A percentile compares a stretch with the other conserved stretches of the same genome.
Evolutionary conservation across 2,797 vertebrate species (phyloP).

Genomic region (Helostoma temminkii): DNA sequence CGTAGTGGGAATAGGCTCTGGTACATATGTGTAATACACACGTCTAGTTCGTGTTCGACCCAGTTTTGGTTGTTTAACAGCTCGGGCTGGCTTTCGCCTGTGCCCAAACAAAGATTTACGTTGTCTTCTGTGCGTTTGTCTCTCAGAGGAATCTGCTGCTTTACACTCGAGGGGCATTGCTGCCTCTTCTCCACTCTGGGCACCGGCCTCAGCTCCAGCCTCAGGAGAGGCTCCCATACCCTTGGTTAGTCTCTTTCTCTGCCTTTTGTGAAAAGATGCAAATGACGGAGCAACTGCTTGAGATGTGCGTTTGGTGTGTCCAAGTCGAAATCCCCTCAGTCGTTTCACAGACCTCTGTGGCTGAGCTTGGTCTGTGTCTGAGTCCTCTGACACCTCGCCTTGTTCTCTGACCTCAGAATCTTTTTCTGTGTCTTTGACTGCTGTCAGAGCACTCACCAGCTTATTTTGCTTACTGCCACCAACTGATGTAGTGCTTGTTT

Average conservation of each 20-base stretch:
- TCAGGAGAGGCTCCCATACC: slow-evolving; percentile 64
- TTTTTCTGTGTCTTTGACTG: slow-evolving; percentile 62
- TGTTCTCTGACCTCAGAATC: slow-evolving; percentile 47
- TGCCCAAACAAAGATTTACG: slow-evolving; percentile 67
- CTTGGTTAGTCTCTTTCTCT: slow-evolving; percentile 56
- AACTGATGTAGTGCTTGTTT: slow-evolving; percentile 60
- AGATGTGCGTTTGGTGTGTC: slow-evolving; percentile 40
- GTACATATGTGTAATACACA: slow-evolving; percentile 72
- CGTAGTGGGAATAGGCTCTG: slow-evolving; percentile 18
- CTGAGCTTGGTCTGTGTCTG: slow-evolving; percentile 20
- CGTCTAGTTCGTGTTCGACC: slow-evolving; percentile 41
- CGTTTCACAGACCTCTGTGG: slow-evolving; percentile 42
- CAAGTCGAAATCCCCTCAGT: slow-evolving; percentile 43
- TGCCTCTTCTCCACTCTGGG: slow-evolving; percentile 66
- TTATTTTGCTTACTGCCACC: slow-evolving; percentile 62
- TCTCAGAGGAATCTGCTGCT: slow-evolving; percentile 32
- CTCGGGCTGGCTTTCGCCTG: slow-evolving; percentile 42
- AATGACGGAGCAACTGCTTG: slow-evolving; percentile 41
- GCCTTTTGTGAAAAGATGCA: slow-evolving; percentile 60
- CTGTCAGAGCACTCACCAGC: slow-evolving; percentile 44
- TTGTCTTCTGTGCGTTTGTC: slow-evolving; percentile 32
- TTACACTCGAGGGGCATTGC: slow-evolving; percentile 57
- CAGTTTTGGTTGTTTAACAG: slow-evolving; percentile 18
- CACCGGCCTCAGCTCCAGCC: slow-evolving; percentile 59
- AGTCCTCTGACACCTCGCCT: slow-evolving; percentile 48